These are phyloP conservation scores for Zeugodacus cucurbitae DNA, from an alignment of 1,140 invertebrate species.

Conservation along the genomic window DNA sequence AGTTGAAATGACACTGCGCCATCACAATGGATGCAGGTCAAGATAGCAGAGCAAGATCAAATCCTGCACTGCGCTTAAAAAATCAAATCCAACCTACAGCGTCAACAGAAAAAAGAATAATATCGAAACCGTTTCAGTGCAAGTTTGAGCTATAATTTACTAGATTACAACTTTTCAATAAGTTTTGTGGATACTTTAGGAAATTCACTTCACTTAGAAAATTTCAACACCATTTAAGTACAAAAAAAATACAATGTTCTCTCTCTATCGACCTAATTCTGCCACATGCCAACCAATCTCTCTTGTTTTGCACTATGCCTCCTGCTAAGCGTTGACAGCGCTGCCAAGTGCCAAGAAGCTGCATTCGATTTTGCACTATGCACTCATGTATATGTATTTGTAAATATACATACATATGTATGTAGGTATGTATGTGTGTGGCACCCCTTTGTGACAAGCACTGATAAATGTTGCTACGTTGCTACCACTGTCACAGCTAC, in stretches of 20 bases:
- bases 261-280: not conserved
- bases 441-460: not conserved
- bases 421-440: not conserved
- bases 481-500: not conserved
- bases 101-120: too few species aligned
- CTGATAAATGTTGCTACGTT: not conserved
- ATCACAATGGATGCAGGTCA: too few species aligned
- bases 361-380: not conserved
- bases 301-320: not conserved
- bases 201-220: too few species aligned
- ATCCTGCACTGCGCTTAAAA: too few species aligned
- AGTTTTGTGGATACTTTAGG: too few species aligned
- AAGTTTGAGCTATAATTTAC: too few species aligned
- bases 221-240: too few species aligned
- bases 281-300: not conserved
- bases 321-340: slow-evolving; percentile 2
- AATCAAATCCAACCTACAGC: too few species aligned
- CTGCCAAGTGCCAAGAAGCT: not conserved
- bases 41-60: too few species aligned
- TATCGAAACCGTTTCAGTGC: too few species aligned
- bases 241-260: not conserved
- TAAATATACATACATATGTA: not conserved
- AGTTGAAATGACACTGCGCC: too few species aligned
- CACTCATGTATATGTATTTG: not conserved
- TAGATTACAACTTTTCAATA: too few species aligned